Percentiles rank a stretch among this genome's conserved stretches.
These are phyloP conservation scores for Onchidella celtica DNA, from an alignment of 2,888 invertebrate genomes.

Conservation along the genomic window DNA sequence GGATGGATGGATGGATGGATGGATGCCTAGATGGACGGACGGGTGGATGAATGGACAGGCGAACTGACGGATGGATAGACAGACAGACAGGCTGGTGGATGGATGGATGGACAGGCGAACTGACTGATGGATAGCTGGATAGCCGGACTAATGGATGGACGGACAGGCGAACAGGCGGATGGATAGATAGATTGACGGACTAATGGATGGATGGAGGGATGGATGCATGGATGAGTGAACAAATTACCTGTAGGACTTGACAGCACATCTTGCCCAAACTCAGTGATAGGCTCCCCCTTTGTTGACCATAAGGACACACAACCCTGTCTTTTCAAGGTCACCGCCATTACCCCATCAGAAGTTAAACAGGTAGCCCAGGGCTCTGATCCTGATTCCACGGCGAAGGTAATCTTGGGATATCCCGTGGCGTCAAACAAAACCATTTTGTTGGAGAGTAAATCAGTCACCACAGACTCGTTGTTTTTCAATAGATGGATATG, in stretches of 20 bases:
- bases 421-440: constrained; percentile 49
- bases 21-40: too few relatives aligned
- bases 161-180: too few relatives aligned
- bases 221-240: too few relatives aligned
- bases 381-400: constrained; percentile 55
- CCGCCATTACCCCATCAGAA: constrained; percentile 62
- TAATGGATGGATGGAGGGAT: too few relatives aligned
- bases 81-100: too few relatives aligned
- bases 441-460: constrained; percentile 61
- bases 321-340: constrained; percentile 62
- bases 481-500: constrained; percentile 56
- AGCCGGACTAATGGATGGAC: too few relatives aligned
- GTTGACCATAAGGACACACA: constrained; percentile 63
- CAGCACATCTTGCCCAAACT: constrained; percentile 60
- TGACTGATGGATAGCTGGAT: too few relatives aligned
- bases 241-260: constrained; percentile 61
- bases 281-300: constrained; percentile 53
- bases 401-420: constrained; percentile 42
- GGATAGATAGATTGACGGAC: too few relatives aligned
- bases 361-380: constrained; percentile 67
- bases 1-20: too few relatives aligned
- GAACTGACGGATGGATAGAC: too few relatives aligned
- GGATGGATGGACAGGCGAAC: too few relatives aligned
- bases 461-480: constrained; percentile 63
- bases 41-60: too few relatives aligned